Evolutionary conservation across 2,797 vertebrate species (phyloP), one percentile per base, ranked within the genome.

Genomic region (Cyclopterus lumpus): DNA sequence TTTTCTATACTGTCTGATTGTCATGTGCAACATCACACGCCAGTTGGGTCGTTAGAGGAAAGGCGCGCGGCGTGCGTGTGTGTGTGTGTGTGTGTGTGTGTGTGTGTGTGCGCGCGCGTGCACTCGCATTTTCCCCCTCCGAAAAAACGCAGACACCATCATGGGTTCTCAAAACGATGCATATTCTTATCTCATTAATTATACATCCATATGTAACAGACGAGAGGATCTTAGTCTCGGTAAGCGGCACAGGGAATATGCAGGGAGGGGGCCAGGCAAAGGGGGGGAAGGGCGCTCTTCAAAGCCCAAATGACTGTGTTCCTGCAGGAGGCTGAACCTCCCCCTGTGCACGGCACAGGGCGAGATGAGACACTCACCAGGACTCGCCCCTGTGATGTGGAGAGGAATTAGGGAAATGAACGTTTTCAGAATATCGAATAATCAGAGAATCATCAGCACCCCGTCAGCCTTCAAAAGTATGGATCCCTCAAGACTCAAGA

Each of bases 191-290:
- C 93, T 94, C 93, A 94, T 94, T 94, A 94, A 94, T 94, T 94
- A 94, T 94, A 94, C 93, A 94, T 94, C 93, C 93, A 93, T 94
- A 93, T 94, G 93, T 94, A 94, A 93, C 92, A 94, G 93, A 94
- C 93, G 91, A 93, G 93, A 92, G 91, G 91, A 93, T 94, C 93
- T 94, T 94, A 94, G 93, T 93, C 88, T 92, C 92, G 75, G 93
- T 94, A 94, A 94, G 93, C 91, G 92, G 93, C 90, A 53, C 77
- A 18, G 91, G 92, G 90, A 93, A 89, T 87, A 88, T 92, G 85
- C 78, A 26, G 82, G 90, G 90, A 85, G 87, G 90, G 90, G 90
- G 91, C 78, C 73, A 6, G 81, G 84, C 83, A 70, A 83, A 83
- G 75, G 77, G 86, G 86, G 90, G 87, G 86, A 77, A 83, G 91